Percentiles rank a stretch among this genome's conserved stretches.
These are phyloP conservation scores for Leptodactylus fallax DNA, from an alignment of 2,797 vertebrate genomes.

Conservation along the genomic window DNA sequence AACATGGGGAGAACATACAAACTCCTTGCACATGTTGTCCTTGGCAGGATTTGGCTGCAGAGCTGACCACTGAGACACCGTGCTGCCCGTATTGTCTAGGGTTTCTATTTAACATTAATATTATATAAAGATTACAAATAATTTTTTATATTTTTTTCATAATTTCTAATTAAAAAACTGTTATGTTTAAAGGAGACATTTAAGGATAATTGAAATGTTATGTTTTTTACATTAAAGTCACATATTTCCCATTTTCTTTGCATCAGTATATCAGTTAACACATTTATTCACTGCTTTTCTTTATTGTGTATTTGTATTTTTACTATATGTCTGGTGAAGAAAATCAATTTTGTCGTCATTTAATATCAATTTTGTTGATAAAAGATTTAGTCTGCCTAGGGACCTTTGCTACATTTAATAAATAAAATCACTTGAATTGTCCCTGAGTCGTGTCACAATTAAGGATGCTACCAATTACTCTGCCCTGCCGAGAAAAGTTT, in stretches of 20 bases:
- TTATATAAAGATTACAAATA: neutral
- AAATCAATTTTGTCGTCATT: conserved; percentile 32
- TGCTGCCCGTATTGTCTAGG: too few relatives aligned
- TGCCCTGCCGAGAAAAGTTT: conserved; percentile 71
- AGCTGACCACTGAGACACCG: too few relatives aligned
- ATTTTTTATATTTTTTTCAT: neutral
- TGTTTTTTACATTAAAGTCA: neutral
- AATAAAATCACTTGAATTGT: conserved; percentile 73
- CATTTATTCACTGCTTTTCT: conserved; percentile 23
- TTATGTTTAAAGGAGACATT: neutral
- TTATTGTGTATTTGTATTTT: conserved; percentile 39
- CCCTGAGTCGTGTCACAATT: conserved; percentile 69
- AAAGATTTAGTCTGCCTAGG: conserved; percentile 64
- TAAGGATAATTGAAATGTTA: neutral
- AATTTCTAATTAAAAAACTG: neutral
- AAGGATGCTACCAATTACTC: conserved; percentile 74
- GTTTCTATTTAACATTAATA: neutral
- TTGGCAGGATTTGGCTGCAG: too few relatives aligned
- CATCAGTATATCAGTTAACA: conserved; percentile 10
- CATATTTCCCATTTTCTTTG: neutral
- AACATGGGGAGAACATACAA: too few relatives aligned
- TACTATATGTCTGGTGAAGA: conserved; percentile 9
- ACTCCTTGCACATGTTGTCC: too few relatives aligned
- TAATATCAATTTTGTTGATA: conserved; percentile 53
- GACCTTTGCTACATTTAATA: conserved; percentile 71